Percentiles rank a stretch among this genome's conserved stretches.
These are phyloP conservation scores for Vesta saturnalis DNA, from an alignment of 2,888 invertebrate species.

Conservation along the genomic window DNA sequence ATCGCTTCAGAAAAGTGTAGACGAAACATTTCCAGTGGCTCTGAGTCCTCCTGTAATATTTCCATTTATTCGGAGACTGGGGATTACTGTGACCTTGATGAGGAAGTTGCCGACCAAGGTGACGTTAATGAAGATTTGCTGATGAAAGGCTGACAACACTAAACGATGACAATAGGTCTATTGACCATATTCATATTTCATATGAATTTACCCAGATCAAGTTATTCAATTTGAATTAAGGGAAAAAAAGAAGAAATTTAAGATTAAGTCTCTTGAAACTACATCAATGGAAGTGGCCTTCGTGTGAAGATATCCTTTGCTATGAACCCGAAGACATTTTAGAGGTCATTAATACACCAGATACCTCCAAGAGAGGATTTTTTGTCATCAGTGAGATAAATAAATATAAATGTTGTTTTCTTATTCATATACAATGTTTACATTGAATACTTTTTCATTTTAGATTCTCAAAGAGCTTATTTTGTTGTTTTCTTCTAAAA, in stretches of 20 bases:
- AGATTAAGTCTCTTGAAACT: neutral
- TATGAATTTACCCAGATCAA: neutral
- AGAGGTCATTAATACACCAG: conserved; percentile 14
- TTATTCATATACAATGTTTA: too few species aligned
- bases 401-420: too few species aligned
- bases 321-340: neutral
- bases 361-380: conserved; percentile 26
- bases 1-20: neutral
- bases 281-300: neutral
- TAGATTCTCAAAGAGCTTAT: too few species aligned
- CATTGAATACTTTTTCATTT: too few species aligned
- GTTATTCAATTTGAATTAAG: neutral
- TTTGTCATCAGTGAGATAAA: conserved; percentile 22
- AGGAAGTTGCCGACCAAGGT: too few species aligned
- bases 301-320: neutral
- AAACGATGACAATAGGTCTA: neutral
- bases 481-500: too few species aligned
- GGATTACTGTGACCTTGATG: too few species aligned
- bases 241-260: neutral
- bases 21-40: too few species aligned
- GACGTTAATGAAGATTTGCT: too few species aligned
- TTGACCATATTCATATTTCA: neutral
- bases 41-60: too few species aligned
- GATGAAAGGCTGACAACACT: neutral
- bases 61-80: too few species aligned